Evolutionary conservation across 2,888 invertebrate genomes (phyloP), one percentile per base, ranked within the genome.

Genomic region (Macrophya alboannulata): DNA sequence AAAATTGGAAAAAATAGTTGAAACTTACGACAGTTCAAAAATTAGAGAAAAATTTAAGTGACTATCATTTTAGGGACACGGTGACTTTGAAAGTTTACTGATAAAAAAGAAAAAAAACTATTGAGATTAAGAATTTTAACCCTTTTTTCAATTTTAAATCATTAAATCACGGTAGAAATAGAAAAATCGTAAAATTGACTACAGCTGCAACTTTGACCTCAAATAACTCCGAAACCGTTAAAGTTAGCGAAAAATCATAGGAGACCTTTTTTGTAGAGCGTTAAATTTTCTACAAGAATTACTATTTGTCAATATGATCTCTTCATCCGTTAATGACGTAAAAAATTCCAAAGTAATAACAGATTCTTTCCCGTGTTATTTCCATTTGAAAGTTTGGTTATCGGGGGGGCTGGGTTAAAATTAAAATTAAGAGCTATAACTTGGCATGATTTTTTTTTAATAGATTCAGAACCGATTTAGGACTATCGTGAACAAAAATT

Each of bases 231-330:
- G 0, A 5, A 62, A 62, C 21, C 21, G 6, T 1, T 62, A 1
- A 3, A 62, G 21, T 62, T 21, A 62, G 62, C 62, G 5, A 62
- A 62, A 62, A 62, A 62, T 62, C 62, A 62, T 21, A 62, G 0
- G 62, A 62, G 25, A 62, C 62, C 62, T 62, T 62, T 62, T 62
- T 62, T 62, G 62, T 62, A n/a, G n/a, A 62, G 17, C 59, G 10
- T 59, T 59, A 15, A 8, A 9, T 59, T 59, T 4, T 59, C 59
- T 59, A n/a, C n/a, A n/a, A n/a, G n/a, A n/a, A n/a, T n/a, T n/a
- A n/a, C n/a, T n/a, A n/a, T n/a, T n/a, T n/a, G n/a, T n/a, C n/a
- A n/a, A n/a, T n/a, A n/a, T n/a, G n/a, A n/a, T n/a, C n/a, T n/a
- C n/a, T n/a, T n/a, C n/a, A n/a, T n/a, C n/a, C n/a, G n/a, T n/a